Evolutionary conservation across 2,797 vertebrate species (phyloP).

Genomic region (Anabas testudineus): DNA sequence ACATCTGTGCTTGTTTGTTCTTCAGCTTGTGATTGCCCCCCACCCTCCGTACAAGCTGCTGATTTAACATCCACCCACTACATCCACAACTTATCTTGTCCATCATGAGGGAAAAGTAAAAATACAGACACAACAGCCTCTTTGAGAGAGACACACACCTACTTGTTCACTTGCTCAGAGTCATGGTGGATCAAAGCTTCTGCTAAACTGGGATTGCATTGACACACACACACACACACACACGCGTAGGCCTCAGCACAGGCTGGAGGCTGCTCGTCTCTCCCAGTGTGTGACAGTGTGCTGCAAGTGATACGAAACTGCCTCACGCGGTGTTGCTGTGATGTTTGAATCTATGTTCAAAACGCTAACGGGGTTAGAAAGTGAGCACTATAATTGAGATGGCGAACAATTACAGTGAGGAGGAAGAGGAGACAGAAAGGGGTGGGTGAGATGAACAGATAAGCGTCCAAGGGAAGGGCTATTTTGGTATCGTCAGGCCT

Average conservation of each 20-base stretch:
- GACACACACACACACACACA: too few species aligned
- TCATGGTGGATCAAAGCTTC: slow-evolving; percentile 24
- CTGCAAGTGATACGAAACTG: slow-evolving; percentile 24
- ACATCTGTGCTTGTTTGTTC: background rate
- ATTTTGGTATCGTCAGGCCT: slow-evolving; percentile 26
- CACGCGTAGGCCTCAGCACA: background rate
- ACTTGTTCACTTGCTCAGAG: background rate
- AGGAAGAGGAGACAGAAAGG: slow-evolving; percentile 30
- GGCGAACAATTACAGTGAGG: slow-evolving; percentile 34
- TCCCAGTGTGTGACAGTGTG: slow-evolving; percentile 16
- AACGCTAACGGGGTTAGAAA: background rate
- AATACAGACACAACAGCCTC: slow-evolving; percentile 2
- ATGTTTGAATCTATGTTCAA: slow-evolving; percentile 2
- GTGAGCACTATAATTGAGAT: slow-evolving; percentile 11
- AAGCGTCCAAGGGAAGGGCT: slow-evolving; percentile 38
- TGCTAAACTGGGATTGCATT: background rate
- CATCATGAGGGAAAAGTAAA: background rate
- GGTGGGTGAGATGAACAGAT: slow-evolving; percentile 45
- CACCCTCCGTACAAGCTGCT: slow-evolving; percentile 1
- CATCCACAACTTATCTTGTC: slow-evolving; percentile 8
- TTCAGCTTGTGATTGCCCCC: slow-evolving; percentile 40
- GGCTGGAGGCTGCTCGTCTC: slow-evolving; percentile 12
- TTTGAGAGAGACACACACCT: background rate
- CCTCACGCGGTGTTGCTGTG: background rate
- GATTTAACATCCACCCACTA: slow-evolving; percentile 16